Percentiles rank a stretch among this genome's conserved stretches.
Conservation (phyloP, 2,113 vertebrate species). For the Platanista minor region DNA sequence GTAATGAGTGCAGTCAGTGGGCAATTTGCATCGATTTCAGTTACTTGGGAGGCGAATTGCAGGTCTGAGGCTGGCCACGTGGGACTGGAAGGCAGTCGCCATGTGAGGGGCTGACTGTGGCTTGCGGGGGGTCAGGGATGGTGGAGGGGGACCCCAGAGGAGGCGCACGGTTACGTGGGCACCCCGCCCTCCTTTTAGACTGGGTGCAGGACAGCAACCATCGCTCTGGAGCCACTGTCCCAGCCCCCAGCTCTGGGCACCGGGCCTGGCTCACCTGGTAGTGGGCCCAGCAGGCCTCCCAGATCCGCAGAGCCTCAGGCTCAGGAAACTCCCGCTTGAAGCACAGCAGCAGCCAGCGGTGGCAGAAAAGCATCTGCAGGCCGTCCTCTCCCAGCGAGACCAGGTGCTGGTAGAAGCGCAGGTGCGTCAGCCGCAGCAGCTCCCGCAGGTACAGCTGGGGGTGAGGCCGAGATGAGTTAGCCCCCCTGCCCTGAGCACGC, state of each 20-base stretch:
- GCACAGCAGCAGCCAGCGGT: slow-evolving; percentile 98
- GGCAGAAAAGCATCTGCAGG: slow-evolving; percentile 97
- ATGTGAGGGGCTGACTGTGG: not conserved
- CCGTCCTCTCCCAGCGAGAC: slow-evolving; percentile 92
- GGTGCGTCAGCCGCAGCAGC: slow-evolving; percentile 91
- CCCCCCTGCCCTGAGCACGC: accelerated
- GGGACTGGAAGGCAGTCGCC: not conserved
- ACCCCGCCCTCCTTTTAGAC: not conserved
- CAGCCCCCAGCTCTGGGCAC: too few species aligned
- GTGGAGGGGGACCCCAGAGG: not conserved
- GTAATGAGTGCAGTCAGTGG: not conserved
- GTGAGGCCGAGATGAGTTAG: accelerated
- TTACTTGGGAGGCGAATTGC: not conserved
- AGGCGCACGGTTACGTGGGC: accelerated
- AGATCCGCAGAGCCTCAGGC: slow-evolving; percentile 93
- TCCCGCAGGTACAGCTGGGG: slow-evolving; percentile 91
- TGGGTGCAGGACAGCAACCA: accelerated
- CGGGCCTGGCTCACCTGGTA: slow-evolving; percentile 87
- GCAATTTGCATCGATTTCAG: not conserved
- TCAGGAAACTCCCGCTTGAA: slow-evolving; percentile 97
- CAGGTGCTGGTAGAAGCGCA: slow-evolving; percentile 93
- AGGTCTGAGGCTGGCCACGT: not conserved
- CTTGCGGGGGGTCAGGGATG: accelerated
- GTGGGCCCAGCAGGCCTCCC: slow-evolving; percentile 99
- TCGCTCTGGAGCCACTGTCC: accelerated